phyloP scores from a whole-genome alignment of 2,797 vertebrate genomes.

The Esox lucius region DNA sequence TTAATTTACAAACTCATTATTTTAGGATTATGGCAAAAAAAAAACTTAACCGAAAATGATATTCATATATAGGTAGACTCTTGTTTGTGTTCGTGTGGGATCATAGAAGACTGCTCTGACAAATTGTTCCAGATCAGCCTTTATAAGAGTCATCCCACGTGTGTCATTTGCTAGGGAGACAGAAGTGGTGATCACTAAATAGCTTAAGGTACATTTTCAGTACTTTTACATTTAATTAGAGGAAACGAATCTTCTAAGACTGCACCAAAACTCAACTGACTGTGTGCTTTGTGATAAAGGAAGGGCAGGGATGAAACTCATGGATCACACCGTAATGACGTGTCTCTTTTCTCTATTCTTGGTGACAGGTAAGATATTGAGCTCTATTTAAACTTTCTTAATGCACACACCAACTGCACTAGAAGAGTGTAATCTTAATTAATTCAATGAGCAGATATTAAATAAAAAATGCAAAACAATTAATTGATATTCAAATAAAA shows the following conservation, averaged over 20 bases:
- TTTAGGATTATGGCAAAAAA: slow-evolving; percentile 28
- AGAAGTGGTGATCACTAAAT: neutral
- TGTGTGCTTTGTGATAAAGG: slow-evolving; percentile 6
- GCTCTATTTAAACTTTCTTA: neutral
- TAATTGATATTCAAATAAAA: no score
- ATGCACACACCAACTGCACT: neutral
- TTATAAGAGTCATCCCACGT: slow-evolving; percentile 47
- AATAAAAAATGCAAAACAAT: no score
- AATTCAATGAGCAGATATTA: neutral
- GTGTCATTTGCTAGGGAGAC: neutral
- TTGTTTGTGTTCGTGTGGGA: neutral
- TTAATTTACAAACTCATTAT: neutral
- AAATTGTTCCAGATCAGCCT: slow-evolving; percentile 28
- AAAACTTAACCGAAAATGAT: slow-evolving; percentile 10
- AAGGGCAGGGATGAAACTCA: slow-evolving; percentile 17
- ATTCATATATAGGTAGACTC: slow-evolving; percentile 4
- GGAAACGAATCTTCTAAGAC: neutral
- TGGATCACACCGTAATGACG: slow-evolving; percentile 5
- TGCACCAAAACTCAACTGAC: neutral
- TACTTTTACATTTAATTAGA: neutral
- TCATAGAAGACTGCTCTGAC: neutral
- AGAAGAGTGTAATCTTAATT: neutral
- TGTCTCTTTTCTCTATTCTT: slow-evolving; percentile 29
- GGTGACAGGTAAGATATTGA: slow-evolving; percentile 45
- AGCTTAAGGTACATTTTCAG: neutral